Evolutionary conservation across 2,113 vertebrate genomes (phyloP), one percentile per base, ranked within the genome.

Genomic region (Heterotilapia buettikoferi): DNA sequence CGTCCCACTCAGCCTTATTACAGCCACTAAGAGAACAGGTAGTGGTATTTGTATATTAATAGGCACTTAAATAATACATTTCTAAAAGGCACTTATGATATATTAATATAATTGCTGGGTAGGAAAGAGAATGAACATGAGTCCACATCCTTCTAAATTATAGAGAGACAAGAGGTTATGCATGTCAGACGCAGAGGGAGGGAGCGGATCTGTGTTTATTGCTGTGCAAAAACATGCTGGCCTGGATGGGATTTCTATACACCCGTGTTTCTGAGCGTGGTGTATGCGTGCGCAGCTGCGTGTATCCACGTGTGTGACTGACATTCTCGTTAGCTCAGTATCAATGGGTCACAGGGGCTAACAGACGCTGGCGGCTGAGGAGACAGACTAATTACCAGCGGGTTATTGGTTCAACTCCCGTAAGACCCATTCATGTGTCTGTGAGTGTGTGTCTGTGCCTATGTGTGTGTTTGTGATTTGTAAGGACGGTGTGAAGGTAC

Each of bases 341-440:
- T 95, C 94, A 94, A 16, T 29, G 91, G 93, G 94, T 96, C 93
- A 95, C 1, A 45, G 89, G 92, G 95, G 94, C 90, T 94, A 96
- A 96, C 94, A 94, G 93, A 93, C 90, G 86, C 94, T 92, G 93
- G 92, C 91, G 78, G 93, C 92, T 93, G 92, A 93, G 93, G 92
- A 96, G 95, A 93, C 94, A 93, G 94, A 94, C 95, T 95, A 96
- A 96, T 96, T 96, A 96, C 92, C 93, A 91, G 91, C 90, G 90
- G 95, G 95, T 96, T 94, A 96, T 93, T 93, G 91, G 95, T 95
- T 94, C 94, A 95, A 90, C 86, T 96, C 95, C 93, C 93, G 2
- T 76, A 90, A 94, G 95, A 93, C 86, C 82, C 89, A 80, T 90
- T 84, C 86, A 52, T 84, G 93, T 89, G 89, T 94, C 53, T 2